Percentiles rank a stretch among this genome's conserved stretches.
These are phyloP conservation scores for Lethrus apterus DNA, from an alignment of 1,140 invertebrate species.

Conservation along the genomic window DNA sequence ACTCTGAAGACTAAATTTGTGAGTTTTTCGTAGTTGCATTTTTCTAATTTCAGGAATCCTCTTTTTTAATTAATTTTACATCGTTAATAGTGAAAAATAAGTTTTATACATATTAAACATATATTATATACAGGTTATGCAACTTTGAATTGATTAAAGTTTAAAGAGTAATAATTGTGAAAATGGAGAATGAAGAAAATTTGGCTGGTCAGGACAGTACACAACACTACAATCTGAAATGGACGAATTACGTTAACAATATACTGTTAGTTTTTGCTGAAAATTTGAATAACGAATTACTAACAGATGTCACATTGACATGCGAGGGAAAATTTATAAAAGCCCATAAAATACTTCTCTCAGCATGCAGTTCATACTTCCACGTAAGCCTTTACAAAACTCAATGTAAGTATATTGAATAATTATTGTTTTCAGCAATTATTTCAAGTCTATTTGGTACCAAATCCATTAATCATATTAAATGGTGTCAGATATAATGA, in stretches of 20 bases:
- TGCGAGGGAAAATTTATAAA: slow-evolving; percentile 50
- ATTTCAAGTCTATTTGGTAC: slow-evolving; percentile 40
- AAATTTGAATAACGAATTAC: slow-evolving; percentile 43
- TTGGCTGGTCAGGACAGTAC: too few relatives aligned
- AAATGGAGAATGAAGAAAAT: too few relatives aligned
- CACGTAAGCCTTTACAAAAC: slow-evolving; percentile 35
- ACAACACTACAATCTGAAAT: slow-evolving; percentile 48
- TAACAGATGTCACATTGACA: slow-evolving; percentile 53
- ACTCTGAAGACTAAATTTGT: too few relatives aligned
- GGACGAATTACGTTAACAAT: slow-evolving; percentile 50
- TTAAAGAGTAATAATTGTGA: not conserved
- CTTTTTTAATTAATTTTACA: not conserved
- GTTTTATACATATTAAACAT: too few relatives aligned
- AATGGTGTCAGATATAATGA: slow-evolving; percentile 44
- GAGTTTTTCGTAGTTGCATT: not conserved
- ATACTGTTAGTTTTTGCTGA: slow-evolving; percentile 50
- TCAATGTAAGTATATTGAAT: not conserved
- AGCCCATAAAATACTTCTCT: slow-evolving; percentile 52
- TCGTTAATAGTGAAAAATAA: too few relatives aligned
- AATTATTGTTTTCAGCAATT: slow-evolving; percentile 36
- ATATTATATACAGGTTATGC: too few relatives aligned
- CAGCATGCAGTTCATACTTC: slow-evolving; percentile 54
- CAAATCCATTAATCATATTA: slow-evolving; percentile 47
- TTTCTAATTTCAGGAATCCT: not conserved
- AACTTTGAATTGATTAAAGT: too few relatives aligned